Conservation (phyloP, 2,888 invertebrate genomes). For the Agrotis ipsilon region DNA sequence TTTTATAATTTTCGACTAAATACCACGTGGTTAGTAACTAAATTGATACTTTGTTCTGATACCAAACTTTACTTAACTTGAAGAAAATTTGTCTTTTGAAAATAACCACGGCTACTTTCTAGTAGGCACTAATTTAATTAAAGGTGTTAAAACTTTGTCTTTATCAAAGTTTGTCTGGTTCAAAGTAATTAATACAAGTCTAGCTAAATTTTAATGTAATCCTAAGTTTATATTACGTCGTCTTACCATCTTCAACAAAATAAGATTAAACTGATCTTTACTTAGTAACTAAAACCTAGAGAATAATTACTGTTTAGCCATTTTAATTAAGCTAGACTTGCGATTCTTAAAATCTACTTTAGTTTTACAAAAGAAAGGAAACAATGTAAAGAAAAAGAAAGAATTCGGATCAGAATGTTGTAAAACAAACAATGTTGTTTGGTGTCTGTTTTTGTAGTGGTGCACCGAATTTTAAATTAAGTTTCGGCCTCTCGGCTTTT, state of each 20-base stretch:
- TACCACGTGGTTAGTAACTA: too few relatives aligned
- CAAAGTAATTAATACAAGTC: background rate
- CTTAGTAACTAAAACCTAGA: background rate
- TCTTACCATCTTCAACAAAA: background rate
- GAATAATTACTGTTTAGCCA: constrained; percentile 14
- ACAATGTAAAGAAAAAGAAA: constrained; percentile 20
- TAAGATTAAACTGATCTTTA: constrained; percentile 5
- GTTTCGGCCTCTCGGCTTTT: constrained; percentile 36
- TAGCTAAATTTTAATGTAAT: background rate
- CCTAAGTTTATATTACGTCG: constrained; percentile 2
- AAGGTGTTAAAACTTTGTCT: background rate
- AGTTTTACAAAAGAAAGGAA: constrained; percentile 32
- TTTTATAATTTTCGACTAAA: too few relatives aligned
- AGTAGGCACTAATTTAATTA: background rate
- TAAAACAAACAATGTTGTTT: constrained; percentile 38
- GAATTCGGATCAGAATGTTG: constrained; percentile 31
- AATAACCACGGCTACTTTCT: background rate
- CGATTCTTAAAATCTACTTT: background rate
- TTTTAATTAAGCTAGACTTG: constrained; percentile 28
- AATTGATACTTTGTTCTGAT: background rate
- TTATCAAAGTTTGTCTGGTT: background rate
- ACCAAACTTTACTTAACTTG: too few relatives aligned
- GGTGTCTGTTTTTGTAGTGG: constrained; percentile 30
- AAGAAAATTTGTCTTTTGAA: background rate
- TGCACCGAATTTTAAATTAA: constrained; percentile 23